Conservation (phyloP, 2,888 invertebrate species). For the Mesopsocus fuscifrons region DNA sequence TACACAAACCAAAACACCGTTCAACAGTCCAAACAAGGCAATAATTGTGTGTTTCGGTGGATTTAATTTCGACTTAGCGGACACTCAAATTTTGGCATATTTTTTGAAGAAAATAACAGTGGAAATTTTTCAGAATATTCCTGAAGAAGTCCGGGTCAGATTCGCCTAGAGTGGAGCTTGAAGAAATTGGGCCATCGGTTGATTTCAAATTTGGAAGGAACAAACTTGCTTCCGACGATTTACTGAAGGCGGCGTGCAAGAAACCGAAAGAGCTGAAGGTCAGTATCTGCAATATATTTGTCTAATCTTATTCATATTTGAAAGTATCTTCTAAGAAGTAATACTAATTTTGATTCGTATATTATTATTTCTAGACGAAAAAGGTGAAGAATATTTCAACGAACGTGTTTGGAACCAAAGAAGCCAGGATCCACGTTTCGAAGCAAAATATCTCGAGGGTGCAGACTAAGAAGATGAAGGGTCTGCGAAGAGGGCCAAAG, state of each 20-base stretch:
- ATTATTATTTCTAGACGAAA: not conserved
- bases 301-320: not conserved
- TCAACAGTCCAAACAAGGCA: too few species aligned
- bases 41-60: too few species aligned
- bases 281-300: conserved; percentile 13
- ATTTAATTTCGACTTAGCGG: too few species aligned
- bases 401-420: conserved; percentile 72
- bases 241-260: conserved; percentile 64
- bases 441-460: conserved; percentile 67
- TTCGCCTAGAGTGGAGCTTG: conserved; percentile 78
- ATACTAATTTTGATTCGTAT: not conserved
- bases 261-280: conserved; percentile 59
- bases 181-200: conserved; percentile 84
- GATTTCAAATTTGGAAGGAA: conserved; percentile 72
- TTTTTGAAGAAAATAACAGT: too few species aligned
- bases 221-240: conserved; percentile 74
- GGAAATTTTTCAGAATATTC: conserved; percentile 54
- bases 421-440: conserved; percentile 85
- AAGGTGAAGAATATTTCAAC: conserved; percentile 81
- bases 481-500: conserved; percentile 51
- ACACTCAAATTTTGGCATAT: too few species aligned
- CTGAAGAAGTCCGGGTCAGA: conserved; percentile 82
- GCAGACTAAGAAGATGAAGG: conserved; percentile 84
- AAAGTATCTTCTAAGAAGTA: not conserved
- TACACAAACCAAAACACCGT: too few species aligned